Base-by-base conservation (phyloP, 1,140 invertebrate species). In the Phocides pigmalion region DNA sequence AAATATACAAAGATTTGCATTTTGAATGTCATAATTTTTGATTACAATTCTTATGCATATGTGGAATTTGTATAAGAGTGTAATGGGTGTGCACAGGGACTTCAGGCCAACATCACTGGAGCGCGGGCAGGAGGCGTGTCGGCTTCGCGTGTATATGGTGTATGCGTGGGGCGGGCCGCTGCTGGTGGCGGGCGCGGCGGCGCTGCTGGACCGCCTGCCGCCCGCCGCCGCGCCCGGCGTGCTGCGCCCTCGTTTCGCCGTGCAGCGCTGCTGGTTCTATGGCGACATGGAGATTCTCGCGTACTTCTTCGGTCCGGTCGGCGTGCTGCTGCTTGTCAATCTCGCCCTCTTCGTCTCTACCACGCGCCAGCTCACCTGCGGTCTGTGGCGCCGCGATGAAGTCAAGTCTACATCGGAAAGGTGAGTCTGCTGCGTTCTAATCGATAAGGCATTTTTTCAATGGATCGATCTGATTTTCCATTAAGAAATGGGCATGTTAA, bases 321-420 rank as follows among this genome's bases (percentile, higher is more conserved):
- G 96, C 11, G 92, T 95, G 32, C 91, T 97, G 25, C 89, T 97
- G 39, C 92, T 95, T 39, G 92, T 96, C 50, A 97, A 97, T 86
- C 92, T 97, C 20, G 91, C 95, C 6, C 93, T 97, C 53, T 97
- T 97, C 86, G 93, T 94, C 16, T 95, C 95, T 16, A 97, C 96
- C 2, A 95, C 96, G 5, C 93, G 96, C 56, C 96, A 97, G 92
- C 92, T 97, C 61, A 97, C 96, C 2, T 97, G 96, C 79, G 96
- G 96, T 3, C 90, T 97, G 4, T 97, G 96, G 96, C 96, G 96
- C 77, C 93, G 95, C 53, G 96, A 97, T 87, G 95, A 96, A 64
- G 96, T 96, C 63, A 97, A 97, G 90, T 96, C 95, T 22, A 96
- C 95, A n/a, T 95, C 95, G 0, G 96, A 97, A 91, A 94, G 96